Base-by-base conservation (phyloP, 2,888 invertebrate species). In the Steinernema hermaphroditum region DNA sequence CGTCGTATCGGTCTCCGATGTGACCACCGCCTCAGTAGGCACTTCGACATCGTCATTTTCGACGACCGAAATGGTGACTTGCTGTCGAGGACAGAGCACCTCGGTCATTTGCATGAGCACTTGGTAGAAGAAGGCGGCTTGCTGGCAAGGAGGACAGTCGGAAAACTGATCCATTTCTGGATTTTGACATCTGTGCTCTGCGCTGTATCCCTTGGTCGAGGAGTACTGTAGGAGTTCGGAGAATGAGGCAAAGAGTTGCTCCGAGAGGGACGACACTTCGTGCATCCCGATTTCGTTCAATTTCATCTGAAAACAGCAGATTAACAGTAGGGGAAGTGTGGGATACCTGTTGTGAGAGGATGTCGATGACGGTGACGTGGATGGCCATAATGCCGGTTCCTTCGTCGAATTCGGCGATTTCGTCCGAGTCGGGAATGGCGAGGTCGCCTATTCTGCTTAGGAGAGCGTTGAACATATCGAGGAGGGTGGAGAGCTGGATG, bases 291-390 rank as follows among this genome's bases (percentile, higher is more conserved):
- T 90, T 82, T 93, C 92, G 88, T 94, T 93, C 16, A 94, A 89
- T 86, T 93, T 93, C 91, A 94, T 91, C 91, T 92, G 79, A 4
- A 77, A 69, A 19, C 27, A 41, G 22, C 29, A 54, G n/a, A n/a
- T n/a, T 24, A 50, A 37, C 14, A 2, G 44, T 41, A 32, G 12
- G 19, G 41, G 27, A 14, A 41, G n/a, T 19, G 46, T 37, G 37
- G 37, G 37, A 37, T 78, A 93, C 93, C 90, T 98, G 97, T 89
- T 95, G 95, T 16, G 96, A 89, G 68, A 96, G 89, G 80, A 96
- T 92, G 86, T 98, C 97, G 77, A 97, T 89, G 94, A 97, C 96
- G 46, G 96, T 90, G 79, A 96, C 94, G 87, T 94, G 96, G 86
- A 96, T 81, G 81, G 54, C 83, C 82, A 70, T 82, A 71, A 69